Evolutionary conservation across 2,797 vertebrate genomes (phyloP).

Genomic region (Hemitrygon akajei): DNA sequence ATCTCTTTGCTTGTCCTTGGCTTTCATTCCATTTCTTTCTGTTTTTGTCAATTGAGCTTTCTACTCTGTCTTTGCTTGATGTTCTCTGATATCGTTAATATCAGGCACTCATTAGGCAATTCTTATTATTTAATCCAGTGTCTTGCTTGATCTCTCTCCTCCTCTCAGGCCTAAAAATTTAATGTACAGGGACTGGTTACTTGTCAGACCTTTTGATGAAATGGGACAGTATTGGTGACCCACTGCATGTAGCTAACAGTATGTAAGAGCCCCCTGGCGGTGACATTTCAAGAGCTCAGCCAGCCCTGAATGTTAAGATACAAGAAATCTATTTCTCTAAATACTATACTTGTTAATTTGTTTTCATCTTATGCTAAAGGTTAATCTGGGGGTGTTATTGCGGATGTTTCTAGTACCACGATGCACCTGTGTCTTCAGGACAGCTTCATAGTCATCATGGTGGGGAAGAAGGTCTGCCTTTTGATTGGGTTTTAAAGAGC

Average conservation of each 20-base stretch:
- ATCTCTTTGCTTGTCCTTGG: neutral
- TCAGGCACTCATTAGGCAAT: neutral
- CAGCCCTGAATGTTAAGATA: no score
- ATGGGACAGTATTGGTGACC: neutral
- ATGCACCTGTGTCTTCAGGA: neutral
- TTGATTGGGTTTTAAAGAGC: neutral
- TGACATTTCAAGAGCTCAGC: no score
- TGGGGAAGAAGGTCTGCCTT: neutral
- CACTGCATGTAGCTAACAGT: neutral
- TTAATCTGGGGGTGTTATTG: neutral
- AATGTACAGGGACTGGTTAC: no score
- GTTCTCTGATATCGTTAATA: neutral
- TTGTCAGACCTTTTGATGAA: neutral
- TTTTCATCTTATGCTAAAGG: neutral
- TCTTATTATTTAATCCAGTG: neutral
- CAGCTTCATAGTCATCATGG: neutral
- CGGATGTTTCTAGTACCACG: neutral
- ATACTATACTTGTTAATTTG: neutral
- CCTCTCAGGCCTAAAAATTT: slow-evolving; percentile 29
- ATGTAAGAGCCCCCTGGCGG: neutral
- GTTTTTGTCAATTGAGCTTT: neutral
- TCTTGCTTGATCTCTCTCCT: slow-evolving; percentile 32
- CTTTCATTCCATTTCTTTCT: neutral
- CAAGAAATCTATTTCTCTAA: no score
- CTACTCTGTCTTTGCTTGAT: neutral